Evolutionary conservation across 1,140 invertebrate species (phyloP), one percentile per base, ranked within the genome.

Genomic region (Steinernema feltiae): DNA sequence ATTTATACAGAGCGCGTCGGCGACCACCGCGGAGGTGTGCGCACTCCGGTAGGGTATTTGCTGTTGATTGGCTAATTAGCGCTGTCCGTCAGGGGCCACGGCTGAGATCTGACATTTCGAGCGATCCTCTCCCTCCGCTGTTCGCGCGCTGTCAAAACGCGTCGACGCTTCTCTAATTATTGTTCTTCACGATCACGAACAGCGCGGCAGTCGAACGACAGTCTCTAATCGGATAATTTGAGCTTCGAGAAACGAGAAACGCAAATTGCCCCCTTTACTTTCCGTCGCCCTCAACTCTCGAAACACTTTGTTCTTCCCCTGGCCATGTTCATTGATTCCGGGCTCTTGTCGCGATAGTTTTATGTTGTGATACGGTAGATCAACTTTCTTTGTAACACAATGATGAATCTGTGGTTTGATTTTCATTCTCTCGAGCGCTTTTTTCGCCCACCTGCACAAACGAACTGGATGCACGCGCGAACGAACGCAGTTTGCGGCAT

Each of bases 181-280:
- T 27, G 53, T 46, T 46, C 7, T 46, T 46, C 41, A 46, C n/a
- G n/a, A n/a, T n/a, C n/a, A n/a, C n/a, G n/a, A n/a, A n/a, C 53
- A 21, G 24, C 53, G 53, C 7, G 3, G 24, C 12, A 63, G 53
- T 17, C 53, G 53, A 15, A 3, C n/a, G n/a, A n/a, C n/a, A n/a
- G n/a, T n/a, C n/a, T 63, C 53, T 63, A 63, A 63, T 63, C 53
- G 53, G 53, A 63, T 63, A 63, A 63, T 63, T 63, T 63, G 53
- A 63, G 53, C 12, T 17, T 17, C 24, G 53, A 63, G 53, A 27
- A 27, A 12, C 53, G 12, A 12, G 53, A 63, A 7, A 12, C 41
- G 7, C 53, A 63, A 63, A 63, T 63, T 63, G 53, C 53, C 53
- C 53, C 53, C 24, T 63, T 63, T 63, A 63, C 24, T 15, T n/a